A percentile compares a stretch with the other conserved stretches of the same genome.
phyloP scores from a whole-genome alignment of 2,888 invertebrate species.

The Troides helena region DNA sequence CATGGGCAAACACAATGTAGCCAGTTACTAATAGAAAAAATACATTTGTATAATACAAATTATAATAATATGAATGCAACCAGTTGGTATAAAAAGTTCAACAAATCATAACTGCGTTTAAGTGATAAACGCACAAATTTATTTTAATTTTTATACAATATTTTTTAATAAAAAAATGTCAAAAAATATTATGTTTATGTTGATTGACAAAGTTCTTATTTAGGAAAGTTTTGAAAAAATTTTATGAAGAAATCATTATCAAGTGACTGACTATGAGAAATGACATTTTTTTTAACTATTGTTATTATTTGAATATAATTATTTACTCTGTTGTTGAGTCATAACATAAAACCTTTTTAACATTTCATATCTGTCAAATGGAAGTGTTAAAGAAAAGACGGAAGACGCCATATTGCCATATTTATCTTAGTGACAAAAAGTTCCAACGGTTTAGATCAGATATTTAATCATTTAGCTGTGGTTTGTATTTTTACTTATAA shows the following conservation, averaged over 20 bases:
- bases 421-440: slow-evolving; percentile 25
- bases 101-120: too few relatives aligned
- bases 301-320: not conserved
- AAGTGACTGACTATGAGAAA: not conserved
- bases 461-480: not conserved
- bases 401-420: slow-evolving; percentile 34
- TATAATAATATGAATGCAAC: too few relatives aligned
- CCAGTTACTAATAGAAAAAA: not conserved
- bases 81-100: too few relatives aligned
- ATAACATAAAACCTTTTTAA: not conserved
- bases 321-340: not conserved
- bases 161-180: too few relatives aligned
- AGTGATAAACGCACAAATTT: too few relatives aligned
- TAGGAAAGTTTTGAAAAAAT: too few relatives aligned
- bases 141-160: too few relatives aligned
- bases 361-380: slow-evolving; percentile 18
- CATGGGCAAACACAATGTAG: not conserved
- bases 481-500: slow-evolving; percentile 6
- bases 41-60: too few relatives aligned
- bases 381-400: slow-evolving; percentile 4
- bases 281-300: not conserved
- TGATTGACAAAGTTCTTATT: too few relatives aligned
- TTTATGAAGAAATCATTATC: too few relatives aligned
- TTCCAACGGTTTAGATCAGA: not conserved
- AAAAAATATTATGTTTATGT: too few relatives aligned